phyloP scores from a whole-genome alignment of 1,140 invertebrate species.

The Bombus pascuorum region DNA sequence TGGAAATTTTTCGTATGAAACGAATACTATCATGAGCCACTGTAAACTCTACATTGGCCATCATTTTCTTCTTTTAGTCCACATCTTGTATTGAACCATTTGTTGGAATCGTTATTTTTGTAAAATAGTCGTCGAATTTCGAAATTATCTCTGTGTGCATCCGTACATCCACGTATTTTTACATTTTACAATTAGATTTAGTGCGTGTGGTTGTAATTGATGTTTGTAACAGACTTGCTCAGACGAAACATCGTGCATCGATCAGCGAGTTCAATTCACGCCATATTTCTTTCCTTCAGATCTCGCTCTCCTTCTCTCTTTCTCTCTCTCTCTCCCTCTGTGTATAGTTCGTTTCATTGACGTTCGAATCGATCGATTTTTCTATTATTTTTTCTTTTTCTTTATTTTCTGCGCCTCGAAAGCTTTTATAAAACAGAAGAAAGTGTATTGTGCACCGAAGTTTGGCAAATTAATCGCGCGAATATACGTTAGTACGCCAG shows the following conservation, averaged over 20 bases:
- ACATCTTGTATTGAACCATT: conserved; percentile 26
- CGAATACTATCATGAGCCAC: not conserved
- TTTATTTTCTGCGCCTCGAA: conserved; percentile 4
- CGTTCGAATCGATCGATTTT: not conserved
- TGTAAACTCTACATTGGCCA: not conserved
- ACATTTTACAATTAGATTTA: conserved; percentile 30
- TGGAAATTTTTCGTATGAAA: not conserved
- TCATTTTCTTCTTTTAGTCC: not conserved
- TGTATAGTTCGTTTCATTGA: conserved; percentile 5
- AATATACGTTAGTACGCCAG: conserved; percentile 31
- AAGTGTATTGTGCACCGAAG: not conserved
- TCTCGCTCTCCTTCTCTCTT: not conserved
- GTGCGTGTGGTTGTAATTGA: conserved; percentile 26
- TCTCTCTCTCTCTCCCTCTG: not conserved
- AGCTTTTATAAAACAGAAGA: conserved; percentile 1
- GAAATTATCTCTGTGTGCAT: not conserved
- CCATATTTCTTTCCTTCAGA: not conserved
- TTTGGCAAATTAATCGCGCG: conserved; percentile 4
- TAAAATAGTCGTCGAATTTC: conserved; percentile 4
- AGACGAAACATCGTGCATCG: not conserved
- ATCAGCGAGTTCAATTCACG: not conserved
- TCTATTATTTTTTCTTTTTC: not conserved
- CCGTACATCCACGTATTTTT: not conserved
- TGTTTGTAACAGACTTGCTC: not conserved
- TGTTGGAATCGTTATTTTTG: not conserved